phyloP scores from a whole-genome alignment of 2,113 vertebrate species.

The Eleginops maclovinus region DNA sequence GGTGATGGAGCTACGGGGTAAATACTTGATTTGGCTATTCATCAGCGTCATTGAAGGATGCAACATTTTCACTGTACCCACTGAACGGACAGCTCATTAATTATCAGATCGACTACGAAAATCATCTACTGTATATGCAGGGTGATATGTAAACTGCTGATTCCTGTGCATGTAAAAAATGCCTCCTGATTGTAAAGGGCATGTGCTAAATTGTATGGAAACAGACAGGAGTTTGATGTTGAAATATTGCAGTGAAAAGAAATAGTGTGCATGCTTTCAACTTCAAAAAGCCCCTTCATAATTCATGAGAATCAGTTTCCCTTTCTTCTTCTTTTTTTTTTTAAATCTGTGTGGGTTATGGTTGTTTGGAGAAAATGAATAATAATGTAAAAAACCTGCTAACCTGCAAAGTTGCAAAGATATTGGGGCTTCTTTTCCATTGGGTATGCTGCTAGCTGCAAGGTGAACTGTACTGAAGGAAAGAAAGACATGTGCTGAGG shows the following conservation, averaged over 20 bases:
- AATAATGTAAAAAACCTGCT: background rate
- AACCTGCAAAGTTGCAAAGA: background rate
- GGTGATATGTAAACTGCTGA: background rate
- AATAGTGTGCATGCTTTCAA: background rate
- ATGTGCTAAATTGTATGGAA: background rate
- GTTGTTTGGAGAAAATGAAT: background rate
- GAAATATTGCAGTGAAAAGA: background rate
- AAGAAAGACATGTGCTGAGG: background rate
- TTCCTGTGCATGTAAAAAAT: background rate
- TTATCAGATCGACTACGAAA: background rate
- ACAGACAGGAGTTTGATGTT: constrained; percentile 1
- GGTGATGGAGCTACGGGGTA: background rate
- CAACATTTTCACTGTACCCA: background rate
- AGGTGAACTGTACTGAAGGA: background rate
- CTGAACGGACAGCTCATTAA: constrained; percentile 44
- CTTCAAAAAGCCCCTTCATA: background rate
- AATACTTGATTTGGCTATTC: background rate
- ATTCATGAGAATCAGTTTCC: background rate
- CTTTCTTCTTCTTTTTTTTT: background rate
- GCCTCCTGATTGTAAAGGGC: background rate
- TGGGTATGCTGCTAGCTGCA: background rate
- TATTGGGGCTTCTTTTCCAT: background rate
- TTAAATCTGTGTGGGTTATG: background rate
- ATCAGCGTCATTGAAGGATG: constrained; percentile 12
- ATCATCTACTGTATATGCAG: background rate